Conservation (phyloP, 2,113 vertebrate genomes). For the Helogale parvula region DNA sequence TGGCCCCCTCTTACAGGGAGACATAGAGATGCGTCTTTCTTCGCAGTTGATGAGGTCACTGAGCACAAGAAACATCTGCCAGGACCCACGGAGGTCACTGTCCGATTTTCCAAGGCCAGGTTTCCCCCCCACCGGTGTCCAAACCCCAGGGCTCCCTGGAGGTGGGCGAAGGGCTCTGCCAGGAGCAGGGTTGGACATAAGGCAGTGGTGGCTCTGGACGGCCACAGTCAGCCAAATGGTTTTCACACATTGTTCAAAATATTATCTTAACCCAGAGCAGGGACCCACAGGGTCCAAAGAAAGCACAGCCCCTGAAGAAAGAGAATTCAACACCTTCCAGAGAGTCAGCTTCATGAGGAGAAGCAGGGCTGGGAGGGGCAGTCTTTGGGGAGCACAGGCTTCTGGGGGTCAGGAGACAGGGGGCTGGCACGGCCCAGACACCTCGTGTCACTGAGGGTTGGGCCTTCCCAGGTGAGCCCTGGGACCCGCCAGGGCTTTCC, state of each 20-base stretch:
- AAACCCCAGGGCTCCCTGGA: not conserved
- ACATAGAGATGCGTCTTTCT: fast-evolving
- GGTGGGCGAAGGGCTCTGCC: not conserved
- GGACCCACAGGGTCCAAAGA: not conserved
- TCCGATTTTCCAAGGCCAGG: not conserved
- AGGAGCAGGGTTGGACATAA: not conserved
- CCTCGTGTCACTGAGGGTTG: not conserved
- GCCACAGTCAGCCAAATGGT: not conserved
- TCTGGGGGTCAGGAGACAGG: not conserved
- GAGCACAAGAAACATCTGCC: too few species aligned
- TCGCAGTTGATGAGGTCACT: not conserved
- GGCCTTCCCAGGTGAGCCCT: not conserved
- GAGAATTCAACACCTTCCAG: not conserved
- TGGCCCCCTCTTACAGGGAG: not conserved
- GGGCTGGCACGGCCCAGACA: not conserved
- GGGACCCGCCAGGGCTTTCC: not conserved
- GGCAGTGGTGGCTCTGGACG: not conserved
- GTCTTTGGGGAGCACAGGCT: not conserved
- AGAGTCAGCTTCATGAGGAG: not conserved
- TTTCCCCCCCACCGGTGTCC: fast-evolving
- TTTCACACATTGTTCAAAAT: not conserved
- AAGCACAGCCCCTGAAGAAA: not conserved
- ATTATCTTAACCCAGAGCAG: not conserved
- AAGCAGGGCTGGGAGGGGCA: fast-evolving
- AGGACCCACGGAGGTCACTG: not conserved